Base-by-base conservation (phyloP, 2,113 vertebrate genomes). In the Chlamydotis undulata region DNA sequence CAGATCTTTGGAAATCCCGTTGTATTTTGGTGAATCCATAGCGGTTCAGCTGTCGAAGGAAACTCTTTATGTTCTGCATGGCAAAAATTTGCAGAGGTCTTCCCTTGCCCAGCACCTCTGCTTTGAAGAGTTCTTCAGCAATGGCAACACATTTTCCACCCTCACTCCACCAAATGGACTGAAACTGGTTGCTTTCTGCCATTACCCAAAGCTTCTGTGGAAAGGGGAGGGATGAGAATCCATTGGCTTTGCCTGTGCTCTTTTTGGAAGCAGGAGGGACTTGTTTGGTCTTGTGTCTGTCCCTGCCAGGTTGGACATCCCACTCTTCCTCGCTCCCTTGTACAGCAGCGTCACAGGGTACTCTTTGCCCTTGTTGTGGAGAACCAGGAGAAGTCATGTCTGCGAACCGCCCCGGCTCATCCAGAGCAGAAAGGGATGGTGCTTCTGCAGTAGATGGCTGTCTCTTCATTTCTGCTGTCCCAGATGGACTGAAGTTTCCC, bases 121-220 rank as follows among this genome's bases (percentile, higher is more conserved):
- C 39, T 75, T 80, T 10, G 7, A 95, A 93, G 28, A 90, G 77
- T 4, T 83, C 39, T 35, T 70, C 39, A 6, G 87, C 9, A 18
- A 93, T 90, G 52, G 83, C 87, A 33, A 90, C 39, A 3, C 55
- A 80, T 56, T 45, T 93, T 55, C 73, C 78, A 61, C 28, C 24
- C 2, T 56, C 15, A 4, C 67, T 90, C 94, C 91, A 93, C 83
- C 90, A 93, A 26, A 83, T 25, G 3, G 91, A 95, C 35, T 0
- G 50, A 65, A 95, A 95, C 24, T 25, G 10, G 19, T 14, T 5
- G 4, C 91, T 93, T 56, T 93, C 83, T 18, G 80, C 19, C n/a
- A 93, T 60, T 33, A 45, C 24, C 94, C 87, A 90, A 24, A 90
- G 73, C 50, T 93, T 93, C 52, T 87, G 9, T 35, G 83, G 91